These are phyloP conservation scores for Myocastor coypus DNA, from an alignment of 2,113 vertebrate genomes.

Conservation along the genomic window DNA sequence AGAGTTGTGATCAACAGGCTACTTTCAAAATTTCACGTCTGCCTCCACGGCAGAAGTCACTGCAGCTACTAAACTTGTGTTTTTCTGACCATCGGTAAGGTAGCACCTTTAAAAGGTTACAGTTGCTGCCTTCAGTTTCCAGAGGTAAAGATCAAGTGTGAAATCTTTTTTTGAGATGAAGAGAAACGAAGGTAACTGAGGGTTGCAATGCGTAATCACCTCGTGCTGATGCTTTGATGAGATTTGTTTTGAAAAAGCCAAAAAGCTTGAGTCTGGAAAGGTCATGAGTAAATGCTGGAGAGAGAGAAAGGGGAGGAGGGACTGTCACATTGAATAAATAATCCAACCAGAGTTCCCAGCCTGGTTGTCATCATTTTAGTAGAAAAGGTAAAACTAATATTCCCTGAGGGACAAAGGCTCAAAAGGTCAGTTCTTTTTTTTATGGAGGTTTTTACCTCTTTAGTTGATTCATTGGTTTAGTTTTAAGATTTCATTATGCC, in stretches of 20 bases:
- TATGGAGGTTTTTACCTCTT: slow-evolving; percentile 33
- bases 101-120: neutral
- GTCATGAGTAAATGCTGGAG: slow-evolving; percentile 57
- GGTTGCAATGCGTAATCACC: slow-evolving; percentile 30
- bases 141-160: slow-evolving; percentile 26
- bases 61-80: slow-evolving; percentile 17
- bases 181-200: slow-evolving; percentile 46
- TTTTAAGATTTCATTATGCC: slow-evolving; percentile 21
- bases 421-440: slow-evolving; percentile 62
- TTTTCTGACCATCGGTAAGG: neutral
- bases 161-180: slow-evolving; percentile 57
- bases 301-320: slow-evolving; percentile 26
- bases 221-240: slow-evolving; percentile 55
- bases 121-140: neutral
- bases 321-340: slow-evolving; percentile 71
- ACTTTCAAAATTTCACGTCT: slow-evolving; percentile 60
- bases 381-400: slow-evolving; percentile 78
- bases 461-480: slow-evolving; percentile 45
- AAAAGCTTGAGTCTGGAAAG: slow-evolving; percentile 61
- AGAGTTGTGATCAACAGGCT: slow-evolving; percentile 50
- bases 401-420: slow-evolving; percentile 70
- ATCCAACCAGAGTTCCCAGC: slow-evolving; percentile 57
- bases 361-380: slow-evolving; percentile 61
- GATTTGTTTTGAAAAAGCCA: slow-evolving; percentile 38
- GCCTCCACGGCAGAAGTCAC: slow-evolving; percentile 52